These are phyloP conservation scores for Aviceda subcristata DNA, from an alignment of 2,113 vertebrate species.

Conservation along the genomic window DNA sequence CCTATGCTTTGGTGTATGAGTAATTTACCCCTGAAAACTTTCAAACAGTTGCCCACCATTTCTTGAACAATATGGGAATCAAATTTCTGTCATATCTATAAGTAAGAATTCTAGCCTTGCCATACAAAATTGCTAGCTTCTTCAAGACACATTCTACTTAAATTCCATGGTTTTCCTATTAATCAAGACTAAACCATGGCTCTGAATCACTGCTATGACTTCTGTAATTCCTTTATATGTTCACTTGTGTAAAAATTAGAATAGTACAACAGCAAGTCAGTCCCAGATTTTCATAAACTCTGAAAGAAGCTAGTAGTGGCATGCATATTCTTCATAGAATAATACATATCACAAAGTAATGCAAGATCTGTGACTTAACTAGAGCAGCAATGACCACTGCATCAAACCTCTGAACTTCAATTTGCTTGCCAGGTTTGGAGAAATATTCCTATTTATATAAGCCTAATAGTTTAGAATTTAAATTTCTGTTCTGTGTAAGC, in stretches of 20 bases:
- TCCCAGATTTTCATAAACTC: neutral
- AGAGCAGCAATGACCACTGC: neutral
- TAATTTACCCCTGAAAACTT: neutral
- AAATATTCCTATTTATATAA: neutral
- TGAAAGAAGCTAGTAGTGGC: neutral
- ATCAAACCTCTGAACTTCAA: neutral
- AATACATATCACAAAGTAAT: neutral
- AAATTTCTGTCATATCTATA: neutral
- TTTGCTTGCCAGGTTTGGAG: neutral
- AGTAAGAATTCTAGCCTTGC: neutral
- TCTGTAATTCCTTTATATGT: neutral
- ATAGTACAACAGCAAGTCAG: neutral
- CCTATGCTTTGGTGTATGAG: neutral
- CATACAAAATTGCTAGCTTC: neutral
- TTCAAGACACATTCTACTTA: neutral
- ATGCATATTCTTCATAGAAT: neutral
- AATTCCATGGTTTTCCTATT: neutral
- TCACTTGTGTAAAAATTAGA: neutral
- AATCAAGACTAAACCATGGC: neutral
- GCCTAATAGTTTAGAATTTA: neutral
- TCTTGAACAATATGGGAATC: neutral
- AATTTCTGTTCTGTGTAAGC: neutral
- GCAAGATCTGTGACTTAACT: neutral
- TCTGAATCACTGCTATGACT: neutral
- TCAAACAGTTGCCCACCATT: neutral